phyloP scores from a whole-genome alignment of 2,797 vertebrate genomes.

The Tokudaia tokunoshimensis region DNA sequence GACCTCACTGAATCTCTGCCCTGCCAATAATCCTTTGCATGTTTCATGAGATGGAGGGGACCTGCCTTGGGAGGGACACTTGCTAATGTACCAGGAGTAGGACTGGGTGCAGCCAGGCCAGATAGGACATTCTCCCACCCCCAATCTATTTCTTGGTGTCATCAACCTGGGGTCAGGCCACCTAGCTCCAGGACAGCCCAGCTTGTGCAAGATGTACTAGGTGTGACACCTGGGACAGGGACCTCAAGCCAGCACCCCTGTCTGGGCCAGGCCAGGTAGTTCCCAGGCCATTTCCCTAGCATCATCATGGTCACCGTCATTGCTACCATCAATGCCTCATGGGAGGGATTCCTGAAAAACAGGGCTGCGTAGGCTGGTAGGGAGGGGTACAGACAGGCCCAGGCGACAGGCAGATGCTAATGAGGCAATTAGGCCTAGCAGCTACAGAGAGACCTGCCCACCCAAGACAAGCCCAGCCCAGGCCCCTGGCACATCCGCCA shows the following conservation, averaged over 20 bases:
- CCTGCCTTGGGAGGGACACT: neutral
- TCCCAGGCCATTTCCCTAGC: constrained; percentile 14
- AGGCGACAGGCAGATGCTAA: constrained; percentile 67
- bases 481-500: constrained; percentile 66
- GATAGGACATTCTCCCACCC: neutral
- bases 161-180: neutral
- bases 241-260: neutral
- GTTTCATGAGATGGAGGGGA: neutral
- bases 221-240: neutral
- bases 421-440: constrained; percentile 74
- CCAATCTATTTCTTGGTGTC: neutral
- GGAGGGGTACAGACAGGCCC: constrained; percentile 71
- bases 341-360: constrained; percentile 79
- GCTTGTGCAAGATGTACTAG: neutral
- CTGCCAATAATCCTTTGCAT: neutral
- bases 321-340: constrained; percentile 51
- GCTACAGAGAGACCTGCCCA: constrained; percentile 65
- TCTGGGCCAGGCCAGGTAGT: neutral
- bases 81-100: neutral
- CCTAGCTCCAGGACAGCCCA: neutral
- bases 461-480: constrained; percentile 54
- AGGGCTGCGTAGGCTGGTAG: constrained; percentile 54
- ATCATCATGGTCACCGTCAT: neutral
- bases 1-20: neutral
- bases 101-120: neutral